These are phyloP conservation scores for Subanguina moxae DNA, from an alignment of 1,140 invertebrate species.

Conservation along the genomic window DNA sequence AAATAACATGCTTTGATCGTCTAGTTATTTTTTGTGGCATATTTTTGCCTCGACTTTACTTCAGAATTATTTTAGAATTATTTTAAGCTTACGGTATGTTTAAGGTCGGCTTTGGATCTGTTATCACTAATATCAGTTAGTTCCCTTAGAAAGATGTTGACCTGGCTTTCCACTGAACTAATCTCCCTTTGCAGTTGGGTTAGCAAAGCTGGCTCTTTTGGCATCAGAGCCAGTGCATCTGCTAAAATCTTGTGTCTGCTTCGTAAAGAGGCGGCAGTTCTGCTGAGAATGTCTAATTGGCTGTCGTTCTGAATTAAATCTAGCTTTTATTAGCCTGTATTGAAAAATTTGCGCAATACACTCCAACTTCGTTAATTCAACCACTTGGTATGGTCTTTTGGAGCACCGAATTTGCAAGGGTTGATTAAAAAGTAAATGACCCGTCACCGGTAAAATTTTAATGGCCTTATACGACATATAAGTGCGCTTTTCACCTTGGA, in stretches of 20 bases:
- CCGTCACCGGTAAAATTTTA: no score
- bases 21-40: no score
- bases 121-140: conserved; percentile 11
- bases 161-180: conserved; percentile 8
- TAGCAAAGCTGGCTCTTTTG: conserved; percentile 10
- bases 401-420: no score
- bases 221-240: conserved; percentile 5
- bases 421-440: no score
- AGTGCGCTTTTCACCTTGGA: no score
- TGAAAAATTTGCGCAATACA: background rate
- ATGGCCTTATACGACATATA: no score
- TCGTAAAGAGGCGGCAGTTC: conserved; percentile 9
- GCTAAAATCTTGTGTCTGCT: conserved; percentile 11
- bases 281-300: conserved; percentile 21
- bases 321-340: background rate
- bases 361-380: no score
- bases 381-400: no score
- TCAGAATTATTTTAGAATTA: no score
- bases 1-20: no score
- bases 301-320: conserved; percentile 16
- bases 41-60: no score
- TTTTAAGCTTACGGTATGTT: conserved; percentile 4
- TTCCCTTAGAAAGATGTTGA: conserved; percentile 10
- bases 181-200: conserved; percentile 13
- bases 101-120: conserved; percentile 3